phyloP scores from a whole-genome alignment of 2,888 invertebrate species.

The Pterobdella sp. region DNA sequence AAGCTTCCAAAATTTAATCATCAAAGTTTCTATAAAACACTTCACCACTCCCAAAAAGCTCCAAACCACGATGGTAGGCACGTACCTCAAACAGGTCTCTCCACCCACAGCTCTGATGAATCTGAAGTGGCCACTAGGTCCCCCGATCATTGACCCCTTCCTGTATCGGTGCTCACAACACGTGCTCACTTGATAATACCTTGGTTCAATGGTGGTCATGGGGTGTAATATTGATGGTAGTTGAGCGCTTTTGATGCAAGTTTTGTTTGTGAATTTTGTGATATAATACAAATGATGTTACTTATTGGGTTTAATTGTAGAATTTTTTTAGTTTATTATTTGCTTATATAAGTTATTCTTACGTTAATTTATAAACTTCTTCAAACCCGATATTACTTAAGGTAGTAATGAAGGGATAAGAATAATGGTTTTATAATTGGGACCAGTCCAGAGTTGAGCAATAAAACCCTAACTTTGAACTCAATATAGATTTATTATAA shows the following conservation, averaged over 20 bases:
- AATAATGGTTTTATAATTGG: no score
- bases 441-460: no score
- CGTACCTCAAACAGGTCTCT: constrained; percentile 36
- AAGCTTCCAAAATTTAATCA: no score
- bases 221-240: background rate
- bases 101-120: constrained; percentile 45
- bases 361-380: no score
- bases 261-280: background rate
- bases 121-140: constrained; percentile 49
- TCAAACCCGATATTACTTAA: no score
- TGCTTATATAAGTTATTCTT: no score
- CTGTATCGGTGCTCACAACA: constrained; percentile 53
- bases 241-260: background rate
- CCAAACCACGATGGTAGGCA: background rate
- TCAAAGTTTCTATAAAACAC: no score
- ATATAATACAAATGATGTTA: background rate
- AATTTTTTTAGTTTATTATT: no score
- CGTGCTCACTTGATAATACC: constrained; percentile 49
- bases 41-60: background rate
- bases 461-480: no score
- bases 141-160: constrained; percentile 48
- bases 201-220: background rate
- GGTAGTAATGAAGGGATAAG: no score
- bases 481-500: no score
- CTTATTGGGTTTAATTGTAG: background rate